phyloP scores from a whole-genome alignment of 92 coral and sea anemone genomes.

The Chrysogorgia sp. region DNA sequence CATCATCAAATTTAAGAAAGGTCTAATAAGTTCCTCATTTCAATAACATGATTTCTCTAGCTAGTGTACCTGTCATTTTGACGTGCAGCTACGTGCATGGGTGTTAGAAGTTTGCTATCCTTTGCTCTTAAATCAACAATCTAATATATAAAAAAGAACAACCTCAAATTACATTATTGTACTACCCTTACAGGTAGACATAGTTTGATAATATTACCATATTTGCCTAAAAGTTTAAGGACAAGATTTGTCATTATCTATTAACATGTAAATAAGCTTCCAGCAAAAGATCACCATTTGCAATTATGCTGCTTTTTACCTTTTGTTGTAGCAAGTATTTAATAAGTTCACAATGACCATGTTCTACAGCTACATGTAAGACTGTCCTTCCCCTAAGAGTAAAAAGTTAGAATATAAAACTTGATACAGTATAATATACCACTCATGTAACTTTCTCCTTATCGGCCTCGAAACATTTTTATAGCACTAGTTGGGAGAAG shows the following conservation, averaged over 20 bases:
- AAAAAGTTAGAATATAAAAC: background rate
- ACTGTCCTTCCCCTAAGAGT: constrained; percentile 78
- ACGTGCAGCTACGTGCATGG: constrained; percentile 83
- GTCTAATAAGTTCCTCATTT: too few relatives aligned
- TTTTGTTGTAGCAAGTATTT: constrained; percentile 75
- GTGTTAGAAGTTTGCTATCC: constrained; percentile 74
- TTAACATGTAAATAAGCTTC: background rate
- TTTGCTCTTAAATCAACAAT: constrained; percentile 66
- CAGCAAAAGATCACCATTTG: background rate
- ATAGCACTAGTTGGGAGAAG: too few relatives aligned
- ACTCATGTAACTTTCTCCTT: too few relatives aligned
- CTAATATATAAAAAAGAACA: constrained; percentile 44
- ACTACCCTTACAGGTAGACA: background rate
- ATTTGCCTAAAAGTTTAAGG: too few relatives aligned
- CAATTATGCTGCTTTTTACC: constrained; percentile 38
- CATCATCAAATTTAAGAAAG: too few relatives aligned
- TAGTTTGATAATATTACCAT: too few relatives aligned
- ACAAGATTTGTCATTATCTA: background rate
- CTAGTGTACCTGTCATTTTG: constrained; percentile 74
- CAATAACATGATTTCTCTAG: background rate
- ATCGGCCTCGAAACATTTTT: too few relatives aligned
- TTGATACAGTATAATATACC: background rate
- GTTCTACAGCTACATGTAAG: constrained; percentile 87
- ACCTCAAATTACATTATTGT: background rate
- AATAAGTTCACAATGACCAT: constrained; percentile 71